Evolutionary conservation across 2,797 vertebrate species (phyloP).

Genomic region (Adelosebastes latens): DNA sequence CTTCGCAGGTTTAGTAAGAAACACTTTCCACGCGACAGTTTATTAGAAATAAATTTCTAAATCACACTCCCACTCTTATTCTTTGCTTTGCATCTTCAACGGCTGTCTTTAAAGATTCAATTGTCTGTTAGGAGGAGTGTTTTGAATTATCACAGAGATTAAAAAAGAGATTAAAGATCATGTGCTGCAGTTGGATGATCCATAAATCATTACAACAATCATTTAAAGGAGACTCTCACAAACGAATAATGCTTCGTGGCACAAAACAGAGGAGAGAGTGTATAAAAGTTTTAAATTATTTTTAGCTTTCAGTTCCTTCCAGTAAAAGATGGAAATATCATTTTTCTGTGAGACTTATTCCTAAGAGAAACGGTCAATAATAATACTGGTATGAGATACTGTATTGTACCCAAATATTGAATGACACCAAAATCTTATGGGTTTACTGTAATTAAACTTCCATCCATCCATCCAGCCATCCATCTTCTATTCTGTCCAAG

Average conservation of each 20-base stretch:
- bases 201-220: neutral
- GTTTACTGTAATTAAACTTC: neutral
- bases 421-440: neutral
- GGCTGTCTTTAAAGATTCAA: neutral
- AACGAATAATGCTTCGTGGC: neutral
- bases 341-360: neutral
- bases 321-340: neutral
- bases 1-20: slow-evolving; percentile 16
- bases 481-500: neutral
- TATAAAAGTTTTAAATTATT: neutral
- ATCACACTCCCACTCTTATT: neutral
- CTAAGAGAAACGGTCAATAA: neutral
- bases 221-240: neutral
- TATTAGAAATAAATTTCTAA: neutral
- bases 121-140: neutral
- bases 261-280: neutral
- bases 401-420: neutral
- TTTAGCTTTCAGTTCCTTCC: neutral
- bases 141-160: slow-evolving; percentile 1
- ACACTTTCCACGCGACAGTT: neutral
- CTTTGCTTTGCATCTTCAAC: neutral
- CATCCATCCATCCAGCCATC: neutral
- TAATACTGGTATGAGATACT: neutral
- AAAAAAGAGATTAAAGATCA: neutral
- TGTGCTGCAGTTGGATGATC: neutral